A percentile compares a stretch with the other conserved stretches of the same genome.
phyloP scores from a whole-genome alignment of 2,797 vertebrate genomes.

The Huso huso region DNA sequence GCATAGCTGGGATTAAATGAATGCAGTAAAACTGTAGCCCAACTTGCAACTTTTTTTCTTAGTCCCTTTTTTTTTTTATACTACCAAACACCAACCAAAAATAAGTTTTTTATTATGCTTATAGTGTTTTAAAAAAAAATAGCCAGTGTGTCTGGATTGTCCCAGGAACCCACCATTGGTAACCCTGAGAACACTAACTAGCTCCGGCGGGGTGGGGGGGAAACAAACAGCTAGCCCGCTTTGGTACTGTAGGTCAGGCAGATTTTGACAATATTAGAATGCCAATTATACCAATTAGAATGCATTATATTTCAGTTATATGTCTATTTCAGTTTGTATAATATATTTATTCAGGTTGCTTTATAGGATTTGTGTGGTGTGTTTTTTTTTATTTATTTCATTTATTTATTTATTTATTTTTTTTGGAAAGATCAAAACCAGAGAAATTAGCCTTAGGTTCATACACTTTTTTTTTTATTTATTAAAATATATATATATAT shows the following conservation, averaged over 20 bases:
- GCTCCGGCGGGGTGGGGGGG: too few species aligned
- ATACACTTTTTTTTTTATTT: too few species aligned
- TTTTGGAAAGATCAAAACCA: constrained; percentile 22
- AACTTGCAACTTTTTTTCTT: too few species aligned
- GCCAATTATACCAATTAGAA: constrained; percentile 41
- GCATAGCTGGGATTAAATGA: background rate
- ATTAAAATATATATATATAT: too few species aligned
- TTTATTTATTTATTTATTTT: constrained; percentile 5
- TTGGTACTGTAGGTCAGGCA: too few species aligned
- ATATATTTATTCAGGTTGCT: constrained; percentile 69
- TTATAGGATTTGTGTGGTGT: constrained; percentile 51
- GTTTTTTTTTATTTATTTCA: constrained; percentile 20
- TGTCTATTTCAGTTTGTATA: constrained; percentile 40
- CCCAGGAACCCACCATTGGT: background rate
- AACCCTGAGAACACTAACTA: background rate
- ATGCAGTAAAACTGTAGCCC: background rate
- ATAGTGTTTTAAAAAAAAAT: background rate
- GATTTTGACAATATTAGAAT: too few species aligned
- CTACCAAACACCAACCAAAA: too few species aligned
- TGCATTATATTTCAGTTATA: constrained; percentile 40
- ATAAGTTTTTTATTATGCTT: too few species aligned
- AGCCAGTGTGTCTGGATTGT: background rate
- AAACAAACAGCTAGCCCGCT: too few species aligned
- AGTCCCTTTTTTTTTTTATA: too few species aligned
- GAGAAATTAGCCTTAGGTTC: too few species aligned